Base-by-base conservation (phyloP, 2,113 vertebrate species). In the Paedocypris sp. region DNA sequence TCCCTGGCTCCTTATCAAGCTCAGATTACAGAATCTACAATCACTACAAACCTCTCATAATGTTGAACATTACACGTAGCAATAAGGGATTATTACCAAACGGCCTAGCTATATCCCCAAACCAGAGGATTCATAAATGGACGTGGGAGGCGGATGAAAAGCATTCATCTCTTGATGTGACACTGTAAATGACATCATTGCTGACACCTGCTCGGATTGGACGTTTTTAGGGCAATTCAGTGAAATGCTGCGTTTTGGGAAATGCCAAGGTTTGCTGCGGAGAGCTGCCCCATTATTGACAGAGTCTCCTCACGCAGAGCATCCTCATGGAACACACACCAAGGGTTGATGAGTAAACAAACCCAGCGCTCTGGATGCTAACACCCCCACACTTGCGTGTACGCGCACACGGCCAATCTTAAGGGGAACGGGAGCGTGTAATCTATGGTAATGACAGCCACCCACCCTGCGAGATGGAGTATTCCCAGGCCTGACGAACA, bases 401-500 rank as follows among this genome's bases (percentile, higher is more conserved):
- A 41, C 26, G 6, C 60, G 54, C 22, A 45, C 39, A 26, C 10
- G 16, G 53, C 25, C 32, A 31, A 56, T 56, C 52, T 56, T 56
- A 41, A 57, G 12, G 23, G 62, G 41, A 45, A 54, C 16, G 45
- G 31, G 32, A 64, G 62, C 42, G 12, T 56, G 51, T 56, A 64
- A 64, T 64, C 62, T 64, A 64, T 64, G 62, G 51, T 69, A 69
- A 64, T 64, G 47, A 59, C 60, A 69, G 53, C 53, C 48, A 63
- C 60, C 62, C 46, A 58, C 60, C 53, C 49, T 52, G 47, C 11
- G 49, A n/a, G 41, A 58, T 46, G 42, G 46, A 42, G 54, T 52
- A 51, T 59, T 69, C 60, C 46, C 67, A 59, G 60, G 48, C 53
- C 53, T 69, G 67, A 64, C 53, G 49, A 47, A 35, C 50, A 52